Percentiles rank a stretch among this genome's conserved stretches.
These are phyloP conservation scores for Serilophus lunatus DNA, from an alignment of 2,113 vertebrate species.

Conservation along the genomic window DNA sequence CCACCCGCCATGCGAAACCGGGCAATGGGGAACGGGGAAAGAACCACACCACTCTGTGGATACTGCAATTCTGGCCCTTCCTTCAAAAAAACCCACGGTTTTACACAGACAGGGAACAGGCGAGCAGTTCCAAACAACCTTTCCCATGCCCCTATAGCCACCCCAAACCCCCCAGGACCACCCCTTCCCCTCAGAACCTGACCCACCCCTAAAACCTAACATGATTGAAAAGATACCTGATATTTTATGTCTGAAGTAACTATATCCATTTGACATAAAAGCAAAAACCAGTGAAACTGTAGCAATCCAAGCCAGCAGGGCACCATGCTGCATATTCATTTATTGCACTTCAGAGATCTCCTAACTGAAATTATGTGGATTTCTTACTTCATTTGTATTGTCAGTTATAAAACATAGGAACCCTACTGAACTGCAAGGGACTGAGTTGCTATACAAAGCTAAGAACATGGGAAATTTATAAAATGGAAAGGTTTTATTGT, in stretches of 20 bases:
- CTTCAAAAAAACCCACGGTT: no score
- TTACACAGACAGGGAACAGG: no score
- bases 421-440: no score
- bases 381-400: not conserved
- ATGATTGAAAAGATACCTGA: not conserved
- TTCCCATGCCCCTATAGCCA: no score
- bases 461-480: not conserved
- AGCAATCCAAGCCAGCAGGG: not conserved
- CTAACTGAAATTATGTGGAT: not conserved
- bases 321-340: not conserved
- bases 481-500: not conserved
- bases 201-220: no score
- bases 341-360: not conserved
- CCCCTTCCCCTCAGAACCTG: no score
- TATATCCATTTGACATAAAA: not conserved
- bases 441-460: not conserved
- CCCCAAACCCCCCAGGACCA: no score
- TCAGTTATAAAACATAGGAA: not conserved
- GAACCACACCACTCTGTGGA: no score
- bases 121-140: no score
- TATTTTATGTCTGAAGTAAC: not conserved
- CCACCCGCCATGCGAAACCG: no score
- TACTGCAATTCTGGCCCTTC: no score
- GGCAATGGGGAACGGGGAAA: no score
- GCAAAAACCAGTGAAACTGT: not conserved